phyloP scores from a whole-genome alignment of 2,113 vertebrate species.

The Callorhinus ursinus region DNA sequence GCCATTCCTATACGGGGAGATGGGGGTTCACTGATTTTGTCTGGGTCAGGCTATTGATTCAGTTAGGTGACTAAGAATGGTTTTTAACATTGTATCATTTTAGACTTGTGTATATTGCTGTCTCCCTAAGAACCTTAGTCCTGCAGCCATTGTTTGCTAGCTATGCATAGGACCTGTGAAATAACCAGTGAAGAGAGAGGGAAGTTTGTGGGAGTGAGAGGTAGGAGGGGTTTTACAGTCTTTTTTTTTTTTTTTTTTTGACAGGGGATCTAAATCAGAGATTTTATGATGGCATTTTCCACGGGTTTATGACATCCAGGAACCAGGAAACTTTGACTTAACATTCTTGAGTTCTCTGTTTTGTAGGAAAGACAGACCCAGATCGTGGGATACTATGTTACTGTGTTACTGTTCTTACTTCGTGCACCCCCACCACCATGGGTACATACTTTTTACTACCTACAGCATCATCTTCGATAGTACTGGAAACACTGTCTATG shows the following conservation, averaged over 20 bases:
- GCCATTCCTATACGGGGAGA: neutral
- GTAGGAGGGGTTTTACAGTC: neutral
- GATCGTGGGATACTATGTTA: neutral
- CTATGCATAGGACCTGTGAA: neutral
- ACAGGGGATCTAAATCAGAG: neutral
- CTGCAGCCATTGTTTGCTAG: neutral
- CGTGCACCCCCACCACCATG: no score
- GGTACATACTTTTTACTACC: neutral
- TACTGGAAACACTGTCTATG: neutral
- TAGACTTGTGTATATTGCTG: neutral
- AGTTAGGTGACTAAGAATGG: neutral
- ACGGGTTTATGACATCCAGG: neutral
- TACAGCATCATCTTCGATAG: neutral
- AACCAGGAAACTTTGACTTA: neutral
- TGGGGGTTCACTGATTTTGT: neutral
- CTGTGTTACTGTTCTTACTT: neutral
- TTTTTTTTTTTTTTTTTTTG: constrained; percentile 16
- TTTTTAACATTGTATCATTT: neutral
- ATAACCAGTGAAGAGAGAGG: neutral
- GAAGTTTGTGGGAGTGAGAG: neutral
- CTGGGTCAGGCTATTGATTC: neutral
- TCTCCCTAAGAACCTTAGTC: neutral
- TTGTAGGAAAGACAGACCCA: neutral
- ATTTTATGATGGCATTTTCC: neutral
- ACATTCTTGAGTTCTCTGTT: neutral